Evolutionary conservation across 2,113 vertebrate genomes (phyloP).

Genomic region (Odocoileus hemionus): DNA sequence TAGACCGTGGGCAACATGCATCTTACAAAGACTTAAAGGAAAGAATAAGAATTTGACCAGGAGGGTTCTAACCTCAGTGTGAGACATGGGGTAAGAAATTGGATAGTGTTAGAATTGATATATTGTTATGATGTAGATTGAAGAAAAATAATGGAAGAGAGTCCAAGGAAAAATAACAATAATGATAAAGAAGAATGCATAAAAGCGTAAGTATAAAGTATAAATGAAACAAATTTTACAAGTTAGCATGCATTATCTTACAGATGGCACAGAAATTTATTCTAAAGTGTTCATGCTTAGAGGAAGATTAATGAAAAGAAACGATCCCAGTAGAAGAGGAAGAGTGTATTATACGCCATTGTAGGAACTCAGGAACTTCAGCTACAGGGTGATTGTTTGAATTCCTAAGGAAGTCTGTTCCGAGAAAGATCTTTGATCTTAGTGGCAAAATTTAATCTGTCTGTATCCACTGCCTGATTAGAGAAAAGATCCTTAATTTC

Average conservation of each 20-base stretch:
- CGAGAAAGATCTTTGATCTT: background rate
- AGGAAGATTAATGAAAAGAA: background rate
- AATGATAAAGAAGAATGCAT: background rate
- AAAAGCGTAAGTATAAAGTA: background rate
- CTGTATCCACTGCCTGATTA: rapidly evolving
- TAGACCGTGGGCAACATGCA: rapidly evolving
- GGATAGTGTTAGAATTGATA: background rate
- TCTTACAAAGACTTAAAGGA: background rate
- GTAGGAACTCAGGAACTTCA: background rate
- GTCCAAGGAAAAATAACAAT: background rate
- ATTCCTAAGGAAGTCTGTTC: background rate
- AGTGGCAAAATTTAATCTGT: background rate
- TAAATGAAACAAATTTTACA: background rate
- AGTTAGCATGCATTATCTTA: background rate
- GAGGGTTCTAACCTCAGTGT: background rate
- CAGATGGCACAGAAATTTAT: too few species aligned
- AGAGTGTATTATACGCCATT: rapidly evolving
- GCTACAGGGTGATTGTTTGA: rapidly evolving
- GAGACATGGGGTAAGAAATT: too few species aligned
- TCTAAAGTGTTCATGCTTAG: background rate
- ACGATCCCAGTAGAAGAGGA: background rate
- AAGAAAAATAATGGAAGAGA: background rate
- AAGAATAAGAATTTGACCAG: rapidly evolving
- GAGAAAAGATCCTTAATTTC: background rate
- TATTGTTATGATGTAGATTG: background rate